Conservation (phyloP, 1,140 invertebrate genomes). For the Eurosta solidaginis region DNA sequence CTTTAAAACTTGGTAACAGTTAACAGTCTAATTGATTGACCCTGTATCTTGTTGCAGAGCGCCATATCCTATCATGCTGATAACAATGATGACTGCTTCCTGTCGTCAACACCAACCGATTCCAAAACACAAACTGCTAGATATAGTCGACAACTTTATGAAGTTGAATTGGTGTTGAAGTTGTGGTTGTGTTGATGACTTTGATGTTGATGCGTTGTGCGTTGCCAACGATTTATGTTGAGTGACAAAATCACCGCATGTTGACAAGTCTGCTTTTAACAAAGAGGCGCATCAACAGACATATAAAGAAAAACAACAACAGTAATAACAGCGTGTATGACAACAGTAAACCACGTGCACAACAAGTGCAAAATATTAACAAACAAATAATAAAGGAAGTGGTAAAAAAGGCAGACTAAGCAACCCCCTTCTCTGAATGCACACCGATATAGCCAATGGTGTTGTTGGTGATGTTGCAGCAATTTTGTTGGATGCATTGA, state of each 20-base stretch:
- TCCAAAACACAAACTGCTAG: background rate
- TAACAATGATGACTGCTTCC: conserved; percentile 27
- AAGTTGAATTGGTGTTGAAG: background rate
- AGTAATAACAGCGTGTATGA: background rate
- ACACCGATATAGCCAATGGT: background rate
- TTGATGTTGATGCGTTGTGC: background rate
- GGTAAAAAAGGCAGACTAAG: background rate
- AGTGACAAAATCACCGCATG: conserved; percentile 25
- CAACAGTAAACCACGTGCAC: background rate
- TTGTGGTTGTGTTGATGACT: background rate
- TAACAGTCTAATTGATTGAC: too few relatives aligned
- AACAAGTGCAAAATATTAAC: background rate
- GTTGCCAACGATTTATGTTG: conserved; percentile 8
- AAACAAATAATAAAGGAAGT: background rate
- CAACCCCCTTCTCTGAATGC: background rate
- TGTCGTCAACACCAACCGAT: background rate
- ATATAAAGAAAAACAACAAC: background rate
- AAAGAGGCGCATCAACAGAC: conserved; percentile 14
- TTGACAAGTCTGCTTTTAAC: background rate
- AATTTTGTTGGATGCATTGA: conserved; percentile 6
- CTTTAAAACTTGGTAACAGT: too few relatives aligned
- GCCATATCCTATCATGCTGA: background rate
- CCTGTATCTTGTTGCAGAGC: background rate
- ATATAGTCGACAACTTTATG: background rate
- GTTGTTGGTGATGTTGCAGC: conserved; percentile 16